phyloP scores from a whole-genome alignment of 1,140 invertebrate genomes.

The Cherax quadricarinatus region DNA sequence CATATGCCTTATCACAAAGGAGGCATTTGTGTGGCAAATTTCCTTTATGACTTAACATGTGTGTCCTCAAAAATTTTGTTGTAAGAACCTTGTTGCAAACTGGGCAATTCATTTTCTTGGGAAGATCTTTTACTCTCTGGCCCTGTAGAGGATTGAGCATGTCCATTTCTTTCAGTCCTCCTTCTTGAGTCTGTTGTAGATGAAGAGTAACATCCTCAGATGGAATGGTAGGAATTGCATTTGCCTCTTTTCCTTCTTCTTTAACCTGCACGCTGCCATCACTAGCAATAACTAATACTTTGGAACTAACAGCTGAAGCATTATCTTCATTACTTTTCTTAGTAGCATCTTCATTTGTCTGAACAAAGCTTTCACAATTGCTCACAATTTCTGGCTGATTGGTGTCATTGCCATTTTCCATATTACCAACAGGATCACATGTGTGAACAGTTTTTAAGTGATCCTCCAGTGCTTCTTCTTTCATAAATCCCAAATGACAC shows the following conservation, averaged over 20 bases:
- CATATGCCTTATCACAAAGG: constrained; percentile 64
- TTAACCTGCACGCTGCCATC: constrained; percentile 61
- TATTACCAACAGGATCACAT: constrained; percentile 37
- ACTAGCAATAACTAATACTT: constrained; percentile 50
- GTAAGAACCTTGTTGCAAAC: constrained; percentile 70
- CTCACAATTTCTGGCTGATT: constrained; percentile 8
- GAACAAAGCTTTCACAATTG: neutral
- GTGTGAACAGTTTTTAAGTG: constrained; percentile 65
- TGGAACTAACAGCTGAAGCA: constrained; percentile 19
- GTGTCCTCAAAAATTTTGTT: constrained; percentile 66
- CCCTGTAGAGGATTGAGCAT: constrained; percentile 61
- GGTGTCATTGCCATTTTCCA: neutral
- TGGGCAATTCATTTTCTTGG: constrained; percentile 69
- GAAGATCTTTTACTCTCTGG: constrained; percentile 59
- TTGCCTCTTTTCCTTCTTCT: constrained; percentile 48
- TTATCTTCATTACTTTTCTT: neutral
- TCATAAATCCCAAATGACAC: constrained; percentile 72
- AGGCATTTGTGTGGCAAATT: constrained; percentile 68
- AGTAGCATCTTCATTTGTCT: neutral
- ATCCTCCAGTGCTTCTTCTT: constrained; percentile 64
- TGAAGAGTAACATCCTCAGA: constrained; percentile 55
- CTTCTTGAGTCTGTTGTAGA: constrained; percentile 49
- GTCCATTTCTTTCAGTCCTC: constrained; percentile 56
- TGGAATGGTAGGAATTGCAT: neutral
- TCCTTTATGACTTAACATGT: constrained; percentile 71